Evolutionary conservation across 2,888 invertebrate species (phyloP).

Genomic region (Venusia cambrica): DNA sequence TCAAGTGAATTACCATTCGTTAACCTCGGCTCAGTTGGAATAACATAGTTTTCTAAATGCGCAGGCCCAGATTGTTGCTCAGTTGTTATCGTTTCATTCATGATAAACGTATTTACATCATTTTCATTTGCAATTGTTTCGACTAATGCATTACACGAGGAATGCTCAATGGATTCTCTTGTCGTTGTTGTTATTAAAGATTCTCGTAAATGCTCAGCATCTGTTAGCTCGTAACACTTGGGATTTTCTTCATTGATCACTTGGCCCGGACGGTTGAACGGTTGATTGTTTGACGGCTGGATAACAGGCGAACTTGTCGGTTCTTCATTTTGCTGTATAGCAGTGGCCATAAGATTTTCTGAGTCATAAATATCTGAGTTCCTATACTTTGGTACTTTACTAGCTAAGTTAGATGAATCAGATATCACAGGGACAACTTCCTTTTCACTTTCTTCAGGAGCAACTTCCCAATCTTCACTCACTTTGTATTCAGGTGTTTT

Average conservation of each 20-base stretch:
- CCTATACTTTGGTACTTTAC: conserved; percentile 20
- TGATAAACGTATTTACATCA: conserved; percentile 2
- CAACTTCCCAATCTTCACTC: conserved; percentile 25
- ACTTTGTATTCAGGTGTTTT: conserved; percentile 17
- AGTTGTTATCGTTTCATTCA: conserved; percentile 7
- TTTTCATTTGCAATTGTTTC: conserved; percentile 2
- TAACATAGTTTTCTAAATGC: conserved; percentile 2
- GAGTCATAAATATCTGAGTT: conserved; percentile 28
- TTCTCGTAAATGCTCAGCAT: conserved; percentile 43
- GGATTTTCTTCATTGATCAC: conserved; percentile 9
- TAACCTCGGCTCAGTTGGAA: conserved; percentile 12
- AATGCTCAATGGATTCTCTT: conserved; percentile 29
- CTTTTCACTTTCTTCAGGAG: conserved; percentile 21
- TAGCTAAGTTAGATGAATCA: conserved; percentile 16
- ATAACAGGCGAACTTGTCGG: not conserved
- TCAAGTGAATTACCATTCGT: conserved; percentile 12
- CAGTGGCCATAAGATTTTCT: conserved; percentile 25
- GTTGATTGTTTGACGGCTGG: not conserved
- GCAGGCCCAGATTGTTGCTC: conserved; percentile 5
- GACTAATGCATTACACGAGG: conserved; percentile 12
- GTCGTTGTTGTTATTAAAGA: conserved; percentile 29
- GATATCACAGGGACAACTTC: conserved; percentile 18
- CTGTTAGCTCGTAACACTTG: conserved; percentile 40
- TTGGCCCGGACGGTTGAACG: not conserved
- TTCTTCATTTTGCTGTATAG: conserved; percentile 7